These are phyloP conservation scores for Philopotamus ludificatus DNA, from an alignment of 1,140 invertebrate species.

Conservation along the genomic window DNA sequence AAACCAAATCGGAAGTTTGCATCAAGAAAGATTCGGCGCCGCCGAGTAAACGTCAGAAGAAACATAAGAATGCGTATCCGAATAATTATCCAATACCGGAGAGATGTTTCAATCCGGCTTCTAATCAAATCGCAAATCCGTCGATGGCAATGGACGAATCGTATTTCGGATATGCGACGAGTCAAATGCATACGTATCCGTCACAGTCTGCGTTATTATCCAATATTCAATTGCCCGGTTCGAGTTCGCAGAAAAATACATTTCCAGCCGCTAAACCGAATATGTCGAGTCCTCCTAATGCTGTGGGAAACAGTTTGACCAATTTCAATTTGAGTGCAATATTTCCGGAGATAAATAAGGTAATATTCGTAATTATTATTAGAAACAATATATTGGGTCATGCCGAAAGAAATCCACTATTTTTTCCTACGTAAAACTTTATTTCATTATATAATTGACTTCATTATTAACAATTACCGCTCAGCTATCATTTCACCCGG, in stretches of 20 bases:
- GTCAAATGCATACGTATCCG: conserved; percentile 39
- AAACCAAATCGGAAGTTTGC: conserved; percentile 12
- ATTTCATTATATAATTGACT: background rate
- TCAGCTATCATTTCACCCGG: too few relatives aligned
- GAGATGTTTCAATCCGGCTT: conserved; percentile 15
- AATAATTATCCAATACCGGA: conserved; percentile 26
- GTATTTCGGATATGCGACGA: conserved; percentile 35
- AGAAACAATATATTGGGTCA: background rate
- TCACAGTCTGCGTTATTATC: conserved; percentile 15
- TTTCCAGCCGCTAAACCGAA: conserved; percentile 13
- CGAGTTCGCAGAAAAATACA: conserved; percentile 10
- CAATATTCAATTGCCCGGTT: conserved; percentile 4
- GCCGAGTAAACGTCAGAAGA: conserved; percentile 31
- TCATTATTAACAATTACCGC: background rate
- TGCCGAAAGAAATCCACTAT: background rate
- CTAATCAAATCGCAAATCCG: conserved; percentile 22
- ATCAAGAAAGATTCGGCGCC: conserved; percentile 11
- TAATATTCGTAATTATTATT: conserved; percentile 42
- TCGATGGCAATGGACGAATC: conserved; percentile 30
- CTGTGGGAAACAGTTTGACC: conserved; percentile 59
- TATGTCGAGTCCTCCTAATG: conserved; percentile 29
- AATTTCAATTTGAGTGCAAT: conserved; percentile 70
- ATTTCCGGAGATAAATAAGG: conserved; percentile 70
- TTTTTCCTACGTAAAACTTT: background rate
- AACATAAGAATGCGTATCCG: conserved; percentile 24